phyloP scores from a whole-genome alignment of 1,140 invertebrate species.

The Xylocopa sonorina region DNA sequence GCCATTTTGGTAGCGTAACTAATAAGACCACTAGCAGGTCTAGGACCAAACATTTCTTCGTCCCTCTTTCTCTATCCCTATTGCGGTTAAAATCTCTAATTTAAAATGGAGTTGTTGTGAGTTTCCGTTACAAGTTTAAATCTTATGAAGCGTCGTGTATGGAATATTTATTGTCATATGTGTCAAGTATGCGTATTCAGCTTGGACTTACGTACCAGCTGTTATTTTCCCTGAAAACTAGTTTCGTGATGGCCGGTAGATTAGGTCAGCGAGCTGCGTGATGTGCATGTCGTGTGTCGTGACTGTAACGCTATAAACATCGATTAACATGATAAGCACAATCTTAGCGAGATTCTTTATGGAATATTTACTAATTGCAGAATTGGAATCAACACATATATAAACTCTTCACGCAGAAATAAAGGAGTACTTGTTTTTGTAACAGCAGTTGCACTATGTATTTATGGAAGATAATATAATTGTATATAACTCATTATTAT shows the following conservation, averaged over 20 bases:
- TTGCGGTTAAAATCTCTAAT: too few relatives aligned
- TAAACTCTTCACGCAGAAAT: background rate
- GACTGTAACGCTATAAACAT: constrained; percentile 51
- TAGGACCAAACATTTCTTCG: too few relatives aligned
- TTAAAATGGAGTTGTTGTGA: too few relatives aligned
- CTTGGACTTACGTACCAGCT: constrained; percentile 4
- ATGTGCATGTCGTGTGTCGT: constrained; percentile 37
- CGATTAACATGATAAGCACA: constrained; percentile 24
- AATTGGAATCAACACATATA: background rate
- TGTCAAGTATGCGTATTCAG: background rate
- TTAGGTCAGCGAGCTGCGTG: background rate
- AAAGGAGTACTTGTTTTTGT: too few relatives aligned
- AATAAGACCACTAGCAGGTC: too few relatives aligned
- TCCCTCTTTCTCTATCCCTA: too few relatives aligned
- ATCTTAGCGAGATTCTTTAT: background rate
- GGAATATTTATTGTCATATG: background rate
- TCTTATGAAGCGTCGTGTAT: background rate
- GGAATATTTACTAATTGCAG: background rate
- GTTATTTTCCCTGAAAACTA: constrained; percentile 17
- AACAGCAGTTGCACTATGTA: too few relatives aligned
- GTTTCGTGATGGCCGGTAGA: background rate
- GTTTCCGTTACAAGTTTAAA: background rate
- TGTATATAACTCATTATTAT: too few relatives aligned
- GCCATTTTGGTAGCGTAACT: too few relatives aligned
- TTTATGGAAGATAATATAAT: too few relatives aligned